Base-by-base conservation (phyloP, 1,140 invertebrate species). In the Heterodera carotae region DNA sequence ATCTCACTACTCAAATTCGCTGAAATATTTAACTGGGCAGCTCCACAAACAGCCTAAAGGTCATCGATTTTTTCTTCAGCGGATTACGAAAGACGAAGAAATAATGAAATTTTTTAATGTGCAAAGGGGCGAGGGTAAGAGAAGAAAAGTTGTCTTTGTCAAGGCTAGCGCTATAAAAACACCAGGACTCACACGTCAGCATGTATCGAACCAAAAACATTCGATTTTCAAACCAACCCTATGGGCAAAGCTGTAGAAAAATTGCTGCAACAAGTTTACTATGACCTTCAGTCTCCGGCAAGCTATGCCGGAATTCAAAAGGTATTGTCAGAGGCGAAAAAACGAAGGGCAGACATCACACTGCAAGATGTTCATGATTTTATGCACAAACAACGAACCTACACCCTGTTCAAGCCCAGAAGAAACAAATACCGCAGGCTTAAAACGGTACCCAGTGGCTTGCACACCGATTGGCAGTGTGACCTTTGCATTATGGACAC, bases 401-500 rank as follows among this genome's bases (percentile, higher is more conserved):
- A 79, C 39, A 82, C 80, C 5, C 25, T 79, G 29, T 69, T 80
- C n/a, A 43, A 62, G 29, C 66, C 33, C 27, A 18, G 10, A 3
- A 43, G 10, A 15, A 27, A 53, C 43, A 70, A 76, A 48, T 79
- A 82, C 48, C 12, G 72, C 15, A 36, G 78, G 7, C 39, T 79
- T 0, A 43, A 34, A 22, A 81, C 75, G 0, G 27, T 72, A 0
- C 78, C 78, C 2, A 36, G 48, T 0, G 78, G 78, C 10, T 29
- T 79, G 31, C 73, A 79, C 67, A 81, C 79, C 3, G 78, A 79
- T 67, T 81, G 72, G 67, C 78, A 79, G 31, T 78, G 78, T n/a
- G 78, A 79, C n/a, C 39, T 79, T 5, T 78, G 78, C 12, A 62
- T 75, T n/a, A 34, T 79, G 25, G 80, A 79, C 12, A 29, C 69